These are phyloP conservation scores for Drosophila subpulchrella DNA, from an alignment of 1,140 invertebrate genomes.

Conservation along the genomic window DNA sequence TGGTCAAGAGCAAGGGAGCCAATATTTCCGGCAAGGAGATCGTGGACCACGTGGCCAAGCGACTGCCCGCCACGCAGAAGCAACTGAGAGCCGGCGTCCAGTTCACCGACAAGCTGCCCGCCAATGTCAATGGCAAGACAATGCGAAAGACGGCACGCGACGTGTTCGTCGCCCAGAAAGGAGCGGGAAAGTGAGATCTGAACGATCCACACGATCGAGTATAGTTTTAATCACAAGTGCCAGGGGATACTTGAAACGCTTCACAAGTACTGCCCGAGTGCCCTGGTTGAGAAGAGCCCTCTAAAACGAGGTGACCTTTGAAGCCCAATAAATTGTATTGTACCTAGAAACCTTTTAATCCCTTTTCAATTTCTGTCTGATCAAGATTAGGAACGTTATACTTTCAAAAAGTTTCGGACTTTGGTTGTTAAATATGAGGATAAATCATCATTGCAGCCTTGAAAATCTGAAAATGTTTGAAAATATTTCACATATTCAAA, in stretches of 20 bases:
- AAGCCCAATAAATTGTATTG: conserved; percentile 28
- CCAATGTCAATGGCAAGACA: conserved; percentile 88
- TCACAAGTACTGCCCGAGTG: conserved; percentile 5
- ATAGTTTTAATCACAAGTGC: conserved; percentile 34
- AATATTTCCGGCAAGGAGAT: conserved; percentile 54
- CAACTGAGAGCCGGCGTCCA: conserved; percentile 87
- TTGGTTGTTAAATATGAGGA: neutral
- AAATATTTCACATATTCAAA: too few species aligned
- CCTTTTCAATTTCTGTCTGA: neutral
- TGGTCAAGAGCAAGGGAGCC: conserved; percentile 50
- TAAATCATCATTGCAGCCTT: neutral
- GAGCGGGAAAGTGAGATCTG: conserved; percentile 18
- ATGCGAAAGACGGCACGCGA: conserved; percentile 85
- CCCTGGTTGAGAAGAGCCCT: neutral
- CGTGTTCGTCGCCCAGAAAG: conserved; percentile 58
- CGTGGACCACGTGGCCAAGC: conserved; percentile 66
- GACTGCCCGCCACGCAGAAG: conserved; percentile 84
- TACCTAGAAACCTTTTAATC: conserved; percentile 15
- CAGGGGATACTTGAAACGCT: conserved; percentile 10
- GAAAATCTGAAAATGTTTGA: too few species aligned
- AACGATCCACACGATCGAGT: neutral
- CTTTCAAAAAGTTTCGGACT: neutral
- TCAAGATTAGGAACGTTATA: neutral
- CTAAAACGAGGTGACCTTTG: conserved; percentile 22
- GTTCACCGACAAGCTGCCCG: conserved; percentile 87